These are phyloP conservation scores for Diplodus puntazzo DNA, from an alignment of 2,797 vertebrate genomes.

Conservation along the genomic window DNA sequence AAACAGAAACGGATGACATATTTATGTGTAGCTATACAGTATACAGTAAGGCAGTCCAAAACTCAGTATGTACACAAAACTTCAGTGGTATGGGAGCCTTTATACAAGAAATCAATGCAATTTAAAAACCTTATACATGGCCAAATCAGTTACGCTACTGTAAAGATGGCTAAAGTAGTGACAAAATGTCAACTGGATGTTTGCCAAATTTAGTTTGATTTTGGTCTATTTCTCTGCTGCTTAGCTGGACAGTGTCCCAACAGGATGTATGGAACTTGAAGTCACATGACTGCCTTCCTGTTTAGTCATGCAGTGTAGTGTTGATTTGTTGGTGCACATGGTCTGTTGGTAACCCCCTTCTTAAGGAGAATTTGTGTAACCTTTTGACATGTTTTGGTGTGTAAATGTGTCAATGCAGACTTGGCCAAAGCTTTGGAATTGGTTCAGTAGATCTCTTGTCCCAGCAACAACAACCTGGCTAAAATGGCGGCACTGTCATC, in stretches of 20 bases:
- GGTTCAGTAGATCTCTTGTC: too few species aligned
- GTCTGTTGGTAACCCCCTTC: background rate
- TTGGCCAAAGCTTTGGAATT: too few species aligned
- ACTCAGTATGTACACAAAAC: background rate
- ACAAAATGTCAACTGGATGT: background rate
- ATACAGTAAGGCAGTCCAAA: background rate
- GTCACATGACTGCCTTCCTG: background rate
- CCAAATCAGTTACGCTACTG: background rate
- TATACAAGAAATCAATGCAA: background rate
- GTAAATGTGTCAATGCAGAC: too few species aligned
- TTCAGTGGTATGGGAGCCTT: background rate
- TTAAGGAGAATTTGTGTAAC: too few species aligned
- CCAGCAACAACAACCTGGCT: too few species aligned
- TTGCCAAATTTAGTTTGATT: background rate
- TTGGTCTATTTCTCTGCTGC: background rate
- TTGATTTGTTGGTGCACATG: background rate
- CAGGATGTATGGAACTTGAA: background rate
- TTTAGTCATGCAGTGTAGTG: background rate
- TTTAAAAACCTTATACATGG: background rate
- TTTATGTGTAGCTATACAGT: constrained; percentile 11
- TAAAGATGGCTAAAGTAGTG: background rate
- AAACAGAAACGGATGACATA: constrained; percentile 1
- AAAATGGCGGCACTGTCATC: too few species aligned
- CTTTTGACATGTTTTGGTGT: too few species aligned
- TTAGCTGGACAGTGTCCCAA: constrained; percentile 10